Percentiles rank a stretch among this genome's conserved stretches.
phyloP scores from a whole-genome alignment of 2,113 vertebrate genomes.

The Pseudorhombus dupliciocellatus region DNA sequence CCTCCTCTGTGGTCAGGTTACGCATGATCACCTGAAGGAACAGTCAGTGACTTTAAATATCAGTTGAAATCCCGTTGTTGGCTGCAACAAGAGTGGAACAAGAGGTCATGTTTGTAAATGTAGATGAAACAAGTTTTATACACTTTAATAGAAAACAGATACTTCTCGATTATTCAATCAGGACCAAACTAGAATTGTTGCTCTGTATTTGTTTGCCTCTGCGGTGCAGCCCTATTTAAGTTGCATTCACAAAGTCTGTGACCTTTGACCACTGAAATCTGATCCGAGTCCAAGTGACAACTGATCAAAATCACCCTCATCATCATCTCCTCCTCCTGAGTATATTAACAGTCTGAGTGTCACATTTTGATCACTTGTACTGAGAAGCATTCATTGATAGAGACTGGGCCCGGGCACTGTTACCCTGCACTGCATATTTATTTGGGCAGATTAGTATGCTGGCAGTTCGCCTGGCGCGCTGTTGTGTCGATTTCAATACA shows the following conservation, averaged over 20 bases:
- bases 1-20: conserved; percentile 87
- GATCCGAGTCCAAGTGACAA: background rate
- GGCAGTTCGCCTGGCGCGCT: conserved; percentile 44
- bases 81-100: background rate
- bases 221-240: too few relatives aligned
- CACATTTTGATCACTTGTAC: background rate
- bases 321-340: background rate
- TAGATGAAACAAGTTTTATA: too few relatives aligned
- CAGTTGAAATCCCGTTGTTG: background rate
- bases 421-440: conserved; percentile 49
- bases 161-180: too few relatives aligned
- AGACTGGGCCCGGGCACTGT: conserved; percentile 16
- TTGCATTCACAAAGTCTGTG: background rate
- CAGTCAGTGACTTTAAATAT: background rate
- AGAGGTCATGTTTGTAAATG: too few relatives aligned
- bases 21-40: conserved; percentile 85
- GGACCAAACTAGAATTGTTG: too few relatives aligned
- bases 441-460: conserved; percentile 55
- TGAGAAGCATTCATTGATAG: conserved; percentile 16
- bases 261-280: background rate
- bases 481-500: conserved; percentile 51
- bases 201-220: too few relatives aligned
- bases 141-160: too few relatives aligned
- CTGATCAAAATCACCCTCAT: background rate
- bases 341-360: background rate